Percentiles rank a stretch among this genome's conserved stretches.
Conservation (phyloP, 2,797 vertebrate species). For the Australoheros facetus region DNA sequence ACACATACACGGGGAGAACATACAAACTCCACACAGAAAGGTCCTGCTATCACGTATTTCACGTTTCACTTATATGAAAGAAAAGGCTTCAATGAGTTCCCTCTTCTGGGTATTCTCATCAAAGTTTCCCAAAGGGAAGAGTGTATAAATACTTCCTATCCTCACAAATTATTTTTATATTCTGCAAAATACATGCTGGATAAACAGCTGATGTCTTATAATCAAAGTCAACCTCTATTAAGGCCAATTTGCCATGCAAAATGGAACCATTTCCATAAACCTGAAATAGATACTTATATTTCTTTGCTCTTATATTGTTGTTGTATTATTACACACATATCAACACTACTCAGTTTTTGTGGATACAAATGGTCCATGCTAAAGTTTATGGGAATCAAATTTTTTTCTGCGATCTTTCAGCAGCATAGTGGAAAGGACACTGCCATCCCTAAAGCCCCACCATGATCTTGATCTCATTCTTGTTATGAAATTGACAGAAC, state of each 20-base stretch:
- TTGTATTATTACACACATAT: neutral
- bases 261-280: neutral
- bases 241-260: neutral
- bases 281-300: neutral
- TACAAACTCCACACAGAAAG: too few species aligned
- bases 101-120: neutral
- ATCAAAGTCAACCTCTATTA: neutral
- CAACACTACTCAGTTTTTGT: neutral
- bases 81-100: neutral
- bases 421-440: neutral
- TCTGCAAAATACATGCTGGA: neutral
- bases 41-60: neutral
- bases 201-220: neutral
- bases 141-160: neutral
- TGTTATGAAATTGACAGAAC: slow-evolving; percentile 48
- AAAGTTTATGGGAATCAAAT: neutral
- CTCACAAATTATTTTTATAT: neutral
- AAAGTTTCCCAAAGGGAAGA: neutral
- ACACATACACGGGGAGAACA: too few species aligned
- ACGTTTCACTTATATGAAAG: neutral
- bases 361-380: neutral
- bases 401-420: slow-evolving; percentile 1
- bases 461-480: slow-evolving; percentile 11
- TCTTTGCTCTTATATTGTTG: neutral
- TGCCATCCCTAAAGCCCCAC: neutral